Evolutionary conservation across 2,797 vertebrate species (phyloP).

Genomic region (Chelonia mydas): DNA sequence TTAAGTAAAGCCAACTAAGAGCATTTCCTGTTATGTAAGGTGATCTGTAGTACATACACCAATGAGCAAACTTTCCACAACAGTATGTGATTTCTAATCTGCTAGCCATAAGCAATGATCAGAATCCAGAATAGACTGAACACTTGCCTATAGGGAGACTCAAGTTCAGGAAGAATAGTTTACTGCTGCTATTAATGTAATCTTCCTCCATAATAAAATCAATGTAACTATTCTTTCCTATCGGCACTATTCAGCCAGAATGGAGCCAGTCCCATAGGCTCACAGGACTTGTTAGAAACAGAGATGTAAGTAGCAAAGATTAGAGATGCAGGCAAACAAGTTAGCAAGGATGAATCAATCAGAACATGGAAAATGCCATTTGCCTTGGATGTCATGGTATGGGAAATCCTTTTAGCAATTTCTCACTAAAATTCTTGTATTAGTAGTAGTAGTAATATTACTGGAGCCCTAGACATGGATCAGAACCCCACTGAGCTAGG

Average conservation of each 20-base stretch:
- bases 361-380: background rate
- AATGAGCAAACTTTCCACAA: background rate
- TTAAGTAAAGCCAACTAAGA: background rate
- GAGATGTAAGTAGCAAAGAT: background rate
- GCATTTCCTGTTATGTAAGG: background rate
- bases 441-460: too few relatives aligned
- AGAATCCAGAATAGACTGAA: background rate
- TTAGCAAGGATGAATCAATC: background rate
- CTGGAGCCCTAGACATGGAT: too few relatives aligned
- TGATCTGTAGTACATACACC: background rate
- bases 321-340: background rate
- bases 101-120: background rate
- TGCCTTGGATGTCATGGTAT: background rate
- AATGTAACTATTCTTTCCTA: background rate
- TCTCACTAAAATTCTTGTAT: background rate
- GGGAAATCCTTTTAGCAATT: accelerated
- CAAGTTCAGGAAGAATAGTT: background rate
- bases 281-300: background rate
- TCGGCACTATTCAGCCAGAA: background rate
- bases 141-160: too few relatives aligned
- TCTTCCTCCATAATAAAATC: accelerated
- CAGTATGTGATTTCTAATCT: accelerated
- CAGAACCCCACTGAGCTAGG: background rate
- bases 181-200: background rate
- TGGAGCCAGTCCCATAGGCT: accelerated